Conservation (phyloP, 1,140 invertebrate species). For the Cardiocondyla obscurior region DNA sequence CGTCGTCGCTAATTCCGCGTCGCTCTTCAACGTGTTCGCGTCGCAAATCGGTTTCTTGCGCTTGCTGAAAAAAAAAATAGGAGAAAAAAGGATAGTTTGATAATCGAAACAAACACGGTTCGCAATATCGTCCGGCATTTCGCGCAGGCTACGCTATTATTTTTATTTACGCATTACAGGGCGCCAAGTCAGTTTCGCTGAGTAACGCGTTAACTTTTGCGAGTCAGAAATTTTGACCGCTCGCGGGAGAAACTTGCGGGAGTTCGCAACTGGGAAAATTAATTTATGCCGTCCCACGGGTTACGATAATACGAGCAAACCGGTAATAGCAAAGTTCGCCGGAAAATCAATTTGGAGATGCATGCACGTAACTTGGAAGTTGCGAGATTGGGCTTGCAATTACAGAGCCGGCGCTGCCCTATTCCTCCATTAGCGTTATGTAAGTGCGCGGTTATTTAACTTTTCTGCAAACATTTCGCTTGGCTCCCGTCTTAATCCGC, state of each 20-base stretch:
- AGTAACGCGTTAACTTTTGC: neutral
- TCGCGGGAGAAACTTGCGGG: constrained; percentile 40
- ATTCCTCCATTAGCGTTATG: constrained; percentile 26
- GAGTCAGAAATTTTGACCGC: neutral
- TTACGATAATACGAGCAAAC: constrained; percentile 42
- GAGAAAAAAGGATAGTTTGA: neutral
- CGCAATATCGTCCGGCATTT: neutral
- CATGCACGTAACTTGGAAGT: constrained; percentile 23
- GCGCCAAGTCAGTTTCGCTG: neutral
- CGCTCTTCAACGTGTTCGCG: constrained; percentile 41
- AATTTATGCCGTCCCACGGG: constrained; percentile 63
- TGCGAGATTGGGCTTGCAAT: constrained; percentile 21
- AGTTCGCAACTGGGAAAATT: constrained; percentile 54
- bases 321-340: constrained; percentile 58
- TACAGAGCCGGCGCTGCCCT: neutral
- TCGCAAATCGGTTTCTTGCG: constrained; percentile 73
- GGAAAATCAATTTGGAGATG: constrained; percentile 48
- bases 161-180: neutral
- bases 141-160: neutral
- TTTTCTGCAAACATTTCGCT: constrained; percentile 8
- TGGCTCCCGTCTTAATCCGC: neutral
- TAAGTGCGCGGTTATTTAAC: constrained; percentile 17
- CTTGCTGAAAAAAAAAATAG: constrained; percentile 75
- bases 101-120: neutral
- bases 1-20: neutral